Evolutionary conservation across 2,113 vertebrate genomes (phyloP), one percentile per base, ranked within the genome.

Genomic region (Elanus axillaris): DNA sequence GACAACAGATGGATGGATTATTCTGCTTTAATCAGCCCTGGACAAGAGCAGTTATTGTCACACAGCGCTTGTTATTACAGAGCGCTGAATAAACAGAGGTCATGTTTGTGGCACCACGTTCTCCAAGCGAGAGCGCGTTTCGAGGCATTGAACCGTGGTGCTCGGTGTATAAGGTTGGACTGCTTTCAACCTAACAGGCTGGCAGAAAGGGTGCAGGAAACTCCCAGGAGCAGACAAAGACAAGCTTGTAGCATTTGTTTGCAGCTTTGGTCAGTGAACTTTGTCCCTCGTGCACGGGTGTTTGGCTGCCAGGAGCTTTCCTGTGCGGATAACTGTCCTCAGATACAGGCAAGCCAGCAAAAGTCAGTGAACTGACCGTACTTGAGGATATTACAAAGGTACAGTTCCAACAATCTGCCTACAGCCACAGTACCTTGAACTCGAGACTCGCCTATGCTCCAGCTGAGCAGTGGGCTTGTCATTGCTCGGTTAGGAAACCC

Each of bases 401-500:
- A 14, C 23, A 3, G 66, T 6, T 20, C 45, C 4, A 27, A 17
- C 6, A 22, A 16, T 5, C 40, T 16, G 34, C 62, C 52, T 18
- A 1, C n/a, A 48, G 47, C 52, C 38, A 4, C 27, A 6, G 84
- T 0, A 38, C 13, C 76, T 4, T 1, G 6, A 27, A 7, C 47
- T 40, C 0, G 2, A 36, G 42, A 17, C 58, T 14, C 6, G 77
- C 21, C 79, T 3, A 1, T 0, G 11, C 23, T 22, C 22, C 69
- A 17, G 55, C 62, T 7, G 73, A 59, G 62, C 6, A 3, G 10
- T 11, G 69, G 45, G 64, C 20, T 32, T 34, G 20, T 22, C 48
- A 4, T 0, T 2, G 72, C 32, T 9, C 2, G 38, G 25, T 19
- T 2, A 26, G 56, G 14, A 66, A 43, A 40, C 15, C 10, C 0